These are phyloP conservation scores for Alethe diademata DNA, from an alignment of 2,113 vertebrate genomes.

Conservation along the genomic window DNA sequence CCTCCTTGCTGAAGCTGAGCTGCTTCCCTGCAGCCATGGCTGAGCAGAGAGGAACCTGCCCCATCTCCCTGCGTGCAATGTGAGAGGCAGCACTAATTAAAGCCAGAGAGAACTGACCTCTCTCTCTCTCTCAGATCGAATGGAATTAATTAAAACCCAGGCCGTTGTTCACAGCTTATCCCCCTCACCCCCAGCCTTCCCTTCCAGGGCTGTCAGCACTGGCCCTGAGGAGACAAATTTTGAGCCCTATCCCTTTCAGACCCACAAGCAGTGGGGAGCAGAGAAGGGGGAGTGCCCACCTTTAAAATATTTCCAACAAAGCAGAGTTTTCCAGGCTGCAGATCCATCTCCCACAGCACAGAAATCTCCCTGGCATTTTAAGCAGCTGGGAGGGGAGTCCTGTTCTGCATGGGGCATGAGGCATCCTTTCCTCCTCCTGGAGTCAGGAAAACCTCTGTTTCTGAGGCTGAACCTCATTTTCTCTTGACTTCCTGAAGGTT, in stretches of 20 bases:
- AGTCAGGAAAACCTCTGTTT: background rate
- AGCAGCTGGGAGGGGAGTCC: background rate
- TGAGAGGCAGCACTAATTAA: slow-evolving; percentile 18
- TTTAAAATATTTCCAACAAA: background rate
- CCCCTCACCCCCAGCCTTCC: background rate
- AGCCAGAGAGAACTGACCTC: slow-evolving; percentile 2
- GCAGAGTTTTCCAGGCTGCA: background rate
- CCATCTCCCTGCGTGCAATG: background rate
- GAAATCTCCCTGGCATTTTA: background rate
- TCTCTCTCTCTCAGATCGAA: background rate
- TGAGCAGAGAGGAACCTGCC: background rate
- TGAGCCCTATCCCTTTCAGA: background rate
- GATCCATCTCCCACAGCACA: background rate
- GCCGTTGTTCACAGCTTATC: background rate
- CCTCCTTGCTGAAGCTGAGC: background rate
- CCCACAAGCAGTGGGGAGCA: background rate
- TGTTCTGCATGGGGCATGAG: background rate
- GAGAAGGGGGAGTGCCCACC: background rate
- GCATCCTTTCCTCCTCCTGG: background rate
- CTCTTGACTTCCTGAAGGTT: background rate
- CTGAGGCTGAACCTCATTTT: background rate
- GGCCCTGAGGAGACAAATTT: background rate
- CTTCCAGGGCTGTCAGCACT: background rate
- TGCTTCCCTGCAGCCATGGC: background rate
- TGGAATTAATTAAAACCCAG: slow-evolving; percentile 43